These are phyloP conservation scores for Scylla paramamosain DNA, from an alignment of 1,140 invertebrate species.

Conservation along the genomic window DNA sequence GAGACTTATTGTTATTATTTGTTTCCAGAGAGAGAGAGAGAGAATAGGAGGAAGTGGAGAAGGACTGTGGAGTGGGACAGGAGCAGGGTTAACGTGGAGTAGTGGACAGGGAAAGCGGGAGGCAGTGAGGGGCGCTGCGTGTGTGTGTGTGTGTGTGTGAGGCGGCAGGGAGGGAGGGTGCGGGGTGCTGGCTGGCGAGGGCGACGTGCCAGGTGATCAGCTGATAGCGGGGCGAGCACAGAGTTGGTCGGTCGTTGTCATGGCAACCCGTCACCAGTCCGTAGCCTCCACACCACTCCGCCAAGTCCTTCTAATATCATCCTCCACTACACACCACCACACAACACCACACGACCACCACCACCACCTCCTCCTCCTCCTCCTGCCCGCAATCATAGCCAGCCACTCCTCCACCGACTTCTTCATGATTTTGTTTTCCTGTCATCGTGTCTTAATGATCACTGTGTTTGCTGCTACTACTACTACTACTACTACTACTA, in stretches of 20 bases:
- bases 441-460: no score
- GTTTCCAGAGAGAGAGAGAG: not conserved
- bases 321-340: not conserved
- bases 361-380: not conserved
- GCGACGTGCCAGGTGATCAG: conserved; percentile 16
- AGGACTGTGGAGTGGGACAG: not conserved
- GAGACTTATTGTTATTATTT: no score
- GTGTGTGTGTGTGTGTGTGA: no score
- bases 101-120: not conserved
- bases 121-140: not conserved
- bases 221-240: not conserved
- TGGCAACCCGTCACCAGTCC: not conserved
- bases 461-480: no score
- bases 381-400: not conserved
- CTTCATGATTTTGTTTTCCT: no score
- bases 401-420: no score
- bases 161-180: not conserved
- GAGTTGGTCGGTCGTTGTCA: not conserved
- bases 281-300: not conserved
- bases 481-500: no score
- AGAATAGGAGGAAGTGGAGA: not conserved
- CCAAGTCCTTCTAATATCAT: not conserved
- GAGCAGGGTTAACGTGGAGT: not conserved
- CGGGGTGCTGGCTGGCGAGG: not conserved
- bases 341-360: not conserved